phyloP scores from a whole-genome alignment of 2,113 vertebrate species.

The Amphilophus citrinellus region DNA sequence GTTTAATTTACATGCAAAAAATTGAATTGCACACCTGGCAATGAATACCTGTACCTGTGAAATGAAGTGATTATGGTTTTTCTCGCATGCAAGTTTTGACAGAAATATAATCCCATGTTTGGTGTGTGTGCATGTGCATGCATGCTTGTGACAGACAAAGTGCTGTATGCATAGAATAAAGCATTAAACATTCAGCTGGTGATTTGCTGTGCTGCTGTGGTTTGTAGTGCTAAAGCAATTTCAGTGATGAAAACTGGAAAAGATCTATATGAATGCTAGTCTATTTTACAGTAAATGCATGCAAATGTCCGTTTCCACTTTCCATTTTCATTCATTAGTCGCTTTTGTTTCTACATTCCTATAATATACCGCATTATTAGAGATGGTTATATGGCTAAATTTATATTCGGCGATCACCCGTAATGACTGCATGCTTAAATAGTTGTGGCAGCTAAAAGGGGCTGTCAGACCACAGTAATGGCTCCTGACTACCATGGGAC shows the following conservation, averaged over 20 bases:
- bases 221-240: background rate
- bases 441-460: background rate
- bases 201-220: background rate
- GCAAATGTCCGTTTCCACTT: background rate
- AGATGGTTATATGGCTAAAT: background rate
- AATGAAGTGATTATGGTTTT: too few relatives aligned
- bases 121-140: background rate
- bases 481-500: background rate
- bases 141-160: background rate
- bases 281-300: background rate
- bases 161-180: background rate
- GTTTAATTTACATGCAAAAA: too few relatives aligned
- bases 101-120: too few relatives aligned
- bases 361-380: background rate
- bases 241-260: background rate
- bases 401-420: background rate
- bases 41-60: too few relatives aligned
- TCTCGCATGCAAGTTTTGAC: too few relatives aligned
- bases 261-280: background rate
- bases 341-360: background rate
- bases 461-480: conserved; percentile 3
- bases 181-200: too few relatives aligned
- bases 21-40: too few relatives aligned
- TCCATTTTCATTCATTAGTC: background rate
- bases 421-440: background rate